Base-by-base conservation (phyloP, 2,888 invertebrate species). In the Fragum sueziense region DNA sequence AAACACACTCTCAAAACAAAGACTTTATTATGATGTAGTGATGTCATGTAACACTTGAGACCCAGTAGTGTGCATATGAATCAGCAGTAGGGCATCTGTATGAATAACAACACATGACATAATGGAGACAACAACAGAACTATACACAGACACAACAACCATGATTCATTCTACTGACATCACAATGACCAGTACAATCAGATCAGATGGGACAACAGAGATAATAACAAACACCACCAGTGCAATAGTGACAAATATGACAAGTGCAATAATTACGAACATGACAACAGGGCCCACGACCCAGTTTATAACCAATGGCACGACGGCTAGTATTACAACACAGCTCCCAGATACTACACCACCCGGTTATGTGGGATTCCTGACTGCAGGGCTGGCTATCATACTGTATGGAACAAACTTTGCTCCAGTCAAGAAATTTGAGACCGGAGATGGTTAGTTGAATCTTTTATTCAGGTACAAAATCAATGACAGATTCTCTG, bases 371-470 rank as follows among this genome's bases (percentile, higher is more conserved):
- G 65, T 31, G 61, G 94, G 94, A n/a, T 92, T 91, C 80, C 87
- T 92, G 11, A 90, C 93, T 25, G 93, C 93, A 41, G 88, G 87
- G 2, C 84, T 94, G 17, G 92, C 94, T 22, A 92, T 93, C 20
- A 34, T 94, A 2, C 91, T 93, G 82, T 94, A 93, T 88, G 94
- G 94, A 27, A 93, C 93, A 70, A 94, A 94, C 90, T 93, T 93
- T 86, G 92, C 94, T 22, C 94, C 94, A 9, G 90, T 94, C 14
- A 93, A 93, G 81, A 92, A 91, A 59, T 93, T 90, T 89, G 91
- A 93, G 77, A 92, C 93, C 4, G 93, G 93, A 70, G 93, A 93
- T 91, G 94, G 94, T 93, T 85, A 86, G 86, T 73, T 22, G n/a
- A 47, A n/a, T n/a, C n/a, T n/a, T n/a, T n/a, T n/a, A n/a, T n/a